Conservation (phyloP, 2,888 invertebrate genomes). For the Lissocephala sabroskyi region DNA sequence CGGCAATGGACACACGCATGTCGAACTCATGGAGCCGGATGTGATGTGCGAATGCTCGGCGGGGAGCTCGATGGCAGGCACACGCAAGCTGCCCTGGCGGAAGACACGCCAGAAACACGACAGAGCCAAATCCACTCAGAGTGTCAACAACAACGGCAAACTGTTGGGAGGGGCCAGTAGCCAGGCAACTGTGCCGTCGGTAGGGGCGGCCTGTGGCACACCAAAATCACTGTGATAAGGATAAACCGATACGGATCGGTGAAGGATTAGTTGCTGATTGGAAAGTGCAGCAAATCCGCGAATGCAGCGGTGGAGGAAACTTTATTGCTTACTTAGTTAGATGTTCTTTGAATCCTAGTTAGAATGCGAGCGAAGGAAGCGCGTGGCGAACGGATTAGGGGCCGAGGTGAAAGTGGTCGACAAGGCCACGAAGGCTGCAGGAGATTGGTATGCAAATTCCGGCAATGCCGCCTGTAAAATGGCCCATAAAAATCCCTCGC, state of each 20-base stretch:
- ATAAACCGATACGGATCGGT: constrained; percentile 2
- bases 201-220: constrained; percentile 45
- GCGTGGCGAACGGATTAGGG: too few species aligned
- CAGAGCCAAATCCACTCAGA: constrained; percentile 17
- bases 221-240: constrained; percentile 51
- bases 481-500: constrained; percentile 24
- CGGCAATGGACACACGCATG: constrained; percentile 14
- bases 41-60: too few species aligned
- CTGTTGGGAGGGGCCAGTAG: background rate
- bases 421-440: constrained; percentile 4
- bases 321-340: too few species aligned
- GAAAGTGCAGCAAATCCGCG: too few species aligned
- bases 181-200: too few species aligned
- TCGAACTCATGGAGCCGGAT: constrained; percentile 28
- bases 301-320: too few species aligned
- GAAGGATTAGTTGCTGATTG: constrained; percentile 19
- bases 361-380: too few species aligned
- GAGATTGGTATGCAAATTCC: constrained; percentile 31
- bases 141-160: background rate
- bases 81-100: constrained; percentile 47
- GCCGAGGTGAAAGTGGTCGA: too few species aligned
- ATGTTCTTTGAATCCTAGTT: too few species aligned
- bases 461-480: constrained; percentile 2
- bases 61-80: constrained; percentile 1
- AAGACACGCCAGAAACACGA: constrained; percentile 43